Conservation (phyloP, 92 coral and sea anemone genomes). For the Palythoa grandiflora region DNA sequence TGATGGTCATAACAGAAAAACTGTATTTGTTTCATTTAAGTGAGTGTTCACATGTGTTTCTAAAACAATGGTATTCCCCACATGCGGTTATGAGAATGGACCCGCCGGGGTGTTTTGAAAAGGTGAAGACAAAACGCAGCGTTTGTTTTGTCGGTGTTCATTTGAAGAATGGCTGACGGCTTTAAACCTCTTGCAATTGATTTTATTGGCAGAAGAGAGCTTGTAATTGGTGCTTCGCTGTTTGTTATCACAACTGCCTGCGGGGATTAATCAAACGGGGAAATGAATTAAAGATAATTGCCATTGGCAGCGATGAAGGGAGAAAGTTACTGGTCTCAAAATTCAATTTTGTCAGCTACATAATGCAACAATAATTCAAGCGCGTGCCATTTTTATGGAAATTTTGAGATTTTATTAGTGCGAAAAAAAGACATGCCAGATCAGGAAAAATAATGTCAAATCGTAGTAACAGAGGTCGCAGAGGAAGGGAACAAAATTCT, state of each 20-base stretch:
- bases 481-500: background rate
- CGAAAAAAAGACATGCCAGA: background rate
- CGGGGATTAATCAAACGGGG: conserved; percentile 16
- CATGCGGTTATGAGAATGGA: background rate
- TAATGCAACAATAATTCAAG: background rate
- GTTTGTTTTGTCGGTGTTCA: conserved; percentile 24
- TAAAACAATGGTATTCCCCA: conserved; percentile 27
- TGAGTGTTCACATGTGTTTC: background rate
- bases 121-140: conserved; percentile 9
- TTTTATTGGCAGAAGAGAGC: conserved; percentile 26
- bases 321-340: background rate
- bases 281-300: conserved; percentile 31
- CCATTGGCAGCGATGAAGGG: background rate
- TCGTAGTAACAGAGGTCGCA: conserved; percentile 17
- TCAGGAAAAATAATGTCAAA: conserved; percentile 25
- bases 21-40: conserved; percentile 3
- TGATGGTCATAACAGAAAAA: conserved; percentile 64
- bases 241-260: conserved; percentile 43
- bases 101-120: conserved; percentile 9
- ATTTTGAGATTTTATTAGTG: background rate
- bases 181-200: background rate
- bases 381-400: background rate
- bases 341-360: background rate
- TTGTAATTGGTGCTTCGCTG: conserved; percentile 35
- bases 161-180: conserved; percentile 25